Evolutionary conservation across 2,888 invertebrate species (phyloP), one percentile per base, ranked within the genome.

Genomic region (Eupeodes luniger): DNA sequence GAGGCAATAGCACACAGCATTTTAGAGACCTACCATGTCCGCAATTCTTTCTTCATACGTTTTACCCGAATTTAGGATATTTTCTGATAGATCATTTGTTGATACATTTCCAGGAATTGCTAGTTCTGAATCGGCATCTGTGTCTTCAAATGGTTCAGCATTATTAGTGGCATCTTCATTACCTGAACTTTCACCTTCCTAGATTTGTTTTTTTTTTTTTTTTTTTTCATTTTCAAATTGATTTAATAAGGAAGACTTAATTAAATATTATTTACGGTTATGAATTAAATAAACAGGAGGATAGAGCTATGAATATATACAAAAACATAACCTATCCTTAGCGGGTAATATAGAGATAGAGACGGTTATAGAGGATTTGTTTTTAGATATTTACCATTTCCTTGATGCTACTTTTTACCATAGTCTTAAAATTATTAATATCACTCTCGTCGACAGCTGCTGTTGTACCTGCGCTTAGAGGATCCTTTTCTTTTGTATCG

Each of bases 21-120:
- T 85, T 67, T 81, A 82, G 80, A 89, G 88, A 93, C 93, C 94
- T 92, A 96, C 96, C 94, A 96, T 94, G 94, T 96, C 96, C 92
- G 96, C 95, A 93, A 96, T 94, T 77, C 95, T 94, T 91, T 96
- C 96, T 91, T 96, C 96, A 85, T 93, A 94, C 80, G 94, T 94
- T 91, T 94, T 94, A 92, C 93, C 93, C 76, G 93, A 90, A n/a
- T 79, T 70, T 61, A 47, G 27, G 34, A 62, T 62, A 70, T 66
- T 53, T 79, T 80, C 79, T 67, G 36, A 75, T 61, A 44, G 88
- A 55, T 90, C 92, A 40, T 92, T 92, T 53, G 91, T 90, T 90
- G 69, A 51, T 9, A 81, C 55, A 64, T 89, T 89, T 69, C 74
- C 72, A 75, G 92, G 92, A 78, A 80, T 47, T 78, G 93, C 91